Percentiles rank a stretch among this genome's conserved stretches.
phyloP scores from a whole-genome alignment of 2,113 vertebrate species.

The Danio rerio region DNA sequence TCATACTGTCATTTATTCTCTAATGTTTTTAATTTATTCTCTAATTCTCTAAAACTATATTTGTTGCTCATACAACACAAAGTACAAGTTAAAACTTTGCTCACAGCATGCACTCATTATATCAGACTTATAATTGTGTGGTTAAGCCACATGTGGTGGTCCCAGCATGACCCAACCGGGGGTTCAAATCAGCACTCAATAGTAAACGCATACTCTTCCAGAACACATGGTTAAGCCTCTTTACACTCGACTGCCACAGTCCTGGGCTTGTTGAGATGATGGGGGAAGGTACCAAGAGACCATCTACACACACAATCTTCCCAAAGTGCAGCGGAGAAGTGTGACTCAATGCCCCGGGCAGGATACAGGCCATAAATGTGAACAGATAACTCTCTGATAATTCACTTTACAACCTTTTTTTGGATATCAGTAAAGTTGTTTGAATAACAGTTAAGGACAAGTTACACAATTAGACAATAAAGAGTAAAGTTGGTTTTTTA shows the following conservation, averaged over 20 bases:
- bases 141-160: not conserved
- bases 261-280: not conserved
- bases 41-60: too few relatives aligned
- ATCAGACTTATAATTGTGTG: not conserved
- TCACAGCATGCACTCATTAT: not conserved
- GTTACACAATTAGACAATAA: not conserved
- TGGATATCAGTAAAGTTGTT: not conserved
- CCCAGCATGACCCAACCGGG: not conserved
- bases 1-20: not conserved
- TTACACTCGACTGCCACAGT: conserved; percentile 11
- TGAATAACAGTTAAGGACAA: not conserved
- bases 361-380: not conserved
- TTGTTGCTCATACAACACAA: not conserved
- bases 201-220: not conserved
- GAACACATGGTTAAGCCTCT: conserved; percentile 30
- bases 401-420: not conserved
- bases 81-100: not conserved
- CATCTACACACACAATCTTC: not conserved
- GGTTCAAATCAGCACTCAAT: not conserved
- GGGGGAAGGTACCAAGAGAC: conserved; percentile 25
- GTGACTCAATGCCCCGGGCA: not conserved
- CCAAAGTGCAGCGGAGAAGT: not conserved
- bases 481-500: too few relatives aligned
- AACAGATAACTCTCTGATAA: not conserved
- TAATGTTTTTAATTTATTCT: too few relatives aligned